phyloP scores from a whole-genome alignment of 53 echinoderm and acorn worm species.

The Patiria pectinifera region DNA sequence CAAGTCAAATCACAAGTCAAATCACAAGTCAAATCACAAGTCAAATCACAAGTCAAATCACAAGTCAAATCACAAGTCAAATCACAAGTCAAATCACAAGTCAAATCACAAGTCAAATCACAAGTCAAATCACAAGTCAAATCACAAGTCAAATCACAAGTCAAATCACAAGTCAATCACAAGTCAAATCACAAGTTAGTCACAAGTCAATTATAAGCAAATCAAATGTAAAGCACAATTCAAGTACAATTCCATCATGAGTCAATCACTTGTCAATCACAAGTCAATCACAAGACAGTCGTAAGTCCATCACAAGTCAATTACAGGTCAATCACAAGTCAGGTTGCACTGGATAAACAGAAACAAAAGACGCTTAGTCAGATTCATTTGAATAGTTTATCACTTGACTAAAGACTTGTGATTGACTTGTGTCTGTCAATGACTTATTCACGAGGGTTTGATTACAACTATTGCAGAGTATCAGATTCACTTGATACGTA shows the following conservation, averaged over 20 bases:
- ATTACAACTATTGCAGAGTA: neutral
- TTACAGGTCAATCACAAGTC: neutral
- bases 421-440: neutral
- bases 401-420: too few relatives aligned
- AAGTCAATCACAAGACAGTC: neutral
- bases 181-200: neutral
- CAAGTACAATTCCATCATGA: neutral
- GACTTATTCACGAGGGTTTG: neutral
- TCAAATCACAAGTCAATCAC: neutral
- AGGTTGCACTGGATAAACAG: neutral
- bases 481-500: slow-evolving; percentile 19
- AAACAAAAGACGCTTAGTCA: neutral
- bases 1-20: neutral
- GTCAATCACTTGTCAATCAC: neutral
- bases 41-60: neutral
- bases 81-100: neutral
- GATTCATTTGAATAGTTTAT: too few relatives aligned
- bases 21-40: neutral
- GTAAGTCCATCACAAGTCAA: neutral
- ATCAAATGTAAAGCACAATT: neutral
- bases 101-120: neutral
- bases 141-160: neutral
- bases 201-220: neutral
- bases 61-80: neutral
- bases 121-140: neutral